Percentiles rank a stretch among this genome's conserved stretches.
Conservation (phyloP, 2,888 invertebrate species). For the Argyresthia goedartella region DNA sequence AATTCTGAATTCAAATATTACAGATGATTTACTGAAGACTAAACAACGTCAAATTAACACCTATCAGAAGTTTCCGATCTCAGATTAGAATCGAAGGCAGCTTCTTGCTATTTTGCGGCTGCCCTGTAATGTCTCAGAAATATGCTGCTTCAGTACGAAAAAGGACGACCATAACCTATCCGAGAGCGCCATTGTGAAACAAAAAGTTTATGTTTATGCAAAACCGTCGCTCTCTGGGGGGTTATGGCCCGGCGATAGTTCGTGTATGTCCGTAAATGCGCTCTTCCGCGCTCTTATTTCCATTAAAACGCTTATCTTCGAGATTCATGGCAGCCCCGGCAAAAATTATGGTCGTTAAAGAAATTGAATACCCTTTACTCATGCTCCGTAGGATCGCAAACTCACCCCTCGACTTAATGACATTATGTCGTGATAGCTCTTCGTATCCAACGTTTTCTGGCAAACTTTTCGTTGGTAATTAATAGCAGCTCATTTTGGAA, state of each 20-base stretch:
- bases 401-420: constrained; percentile 4
- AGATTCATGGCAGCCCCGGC: constrained; percentile 49
- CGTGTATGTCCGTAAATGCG: constrained; percentile 43
- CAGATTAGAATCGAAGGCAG: too few relatives aligned
- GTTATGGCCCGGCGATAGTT: constrained; percentile 40
- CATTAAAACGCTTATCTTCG: constrained; percentile 56
- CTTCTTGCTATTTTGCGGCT: too few relatives aligned
- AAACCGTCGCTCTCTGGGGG: constrained; percentile 30
- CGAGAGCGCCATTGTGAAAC: constrained; percentile 17
- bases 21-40: too few relatives aligned
- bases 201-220: constrained; percentile 39
- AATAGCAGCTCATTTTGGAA: background rate
- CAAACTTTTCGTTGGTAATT: background rate
- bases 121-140: too few relatives aligned
- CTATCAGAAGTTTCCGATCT: too few relatives aligned
- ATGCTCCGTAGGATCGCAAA: constrained; percentile 27
- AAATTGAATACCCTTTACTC: constrained; percentile 53
- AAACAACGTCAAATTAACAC: too few relatives aligned
- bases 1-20: too few relatives aligned
- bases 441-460: background rate
- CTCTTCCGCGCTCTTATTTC: constrained; percentile 43
- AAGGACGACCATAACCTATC: constrained; percentile 4
- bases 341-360: constrained; percentile 57
- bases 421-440: background rate
- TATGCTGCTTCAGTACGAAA: too few relatives aligned